Percentiles rank a stretch among this genome's conserved stretches.
Conservation (phyloP, 1,140 invertebrate species). For the Cyrtorhinus lividipennis region DNA sequence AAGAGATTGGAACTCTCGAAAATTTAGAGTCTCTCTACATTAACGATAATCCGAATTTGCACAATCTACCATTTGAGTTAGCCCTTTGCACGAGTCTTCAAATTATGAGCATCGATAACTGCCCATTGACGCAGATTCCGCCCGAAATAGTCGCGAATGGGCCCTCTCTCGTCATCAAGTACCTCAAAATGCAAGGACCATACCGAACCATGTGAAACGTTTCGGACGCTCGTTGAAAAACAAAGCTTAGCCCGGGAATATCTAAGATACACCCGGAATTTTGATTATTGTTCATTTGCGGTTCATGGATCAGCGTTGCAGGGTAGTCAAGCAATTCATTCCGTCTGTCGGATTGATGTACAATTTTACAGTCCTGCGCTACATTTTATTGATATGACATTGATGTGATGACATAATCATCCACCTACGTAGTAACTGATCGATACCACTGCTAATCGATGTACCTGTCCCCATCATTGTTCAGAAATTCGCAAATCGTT, state of each 20-base stretch:
- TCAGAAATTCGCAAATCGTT: no score
- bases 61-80: constrained; percentile 93
- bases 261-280: background rate
- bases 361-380: background rate
- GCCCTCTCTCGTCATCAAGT: constrained; percentile 95
- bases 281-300: background rate
- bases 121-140: constrained; percentile 92
- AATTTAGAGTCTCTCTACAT: constrained; percentile 92
- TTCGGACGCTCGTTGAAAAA: background rate
- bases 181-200: constrained; percentile 94
- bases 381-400: background rate
- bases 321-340: background rate
- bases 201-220: constrained; percentile 79
- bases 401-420: no score
- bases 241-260: background rate
- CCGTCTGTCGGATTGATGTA: background rate
- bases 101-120: constrained; percentile 99
- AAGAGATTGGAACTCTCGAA: constrained; percentile 97
- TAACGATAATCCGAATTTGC: constrained; percentile 93
- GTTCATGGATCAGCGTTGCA: background rate
- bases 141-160: constrained; percentile 89
- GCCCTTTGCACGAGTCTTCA: constrained; percentile 92
- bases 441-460: no score
- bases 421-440: no score
- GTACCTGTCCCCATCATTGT: no score